These are phyloP conservation scores for Prosapia bicincta DNA, from an alignment of 2,888 invertebrate species.

Conservation along the genomic window DNA sequence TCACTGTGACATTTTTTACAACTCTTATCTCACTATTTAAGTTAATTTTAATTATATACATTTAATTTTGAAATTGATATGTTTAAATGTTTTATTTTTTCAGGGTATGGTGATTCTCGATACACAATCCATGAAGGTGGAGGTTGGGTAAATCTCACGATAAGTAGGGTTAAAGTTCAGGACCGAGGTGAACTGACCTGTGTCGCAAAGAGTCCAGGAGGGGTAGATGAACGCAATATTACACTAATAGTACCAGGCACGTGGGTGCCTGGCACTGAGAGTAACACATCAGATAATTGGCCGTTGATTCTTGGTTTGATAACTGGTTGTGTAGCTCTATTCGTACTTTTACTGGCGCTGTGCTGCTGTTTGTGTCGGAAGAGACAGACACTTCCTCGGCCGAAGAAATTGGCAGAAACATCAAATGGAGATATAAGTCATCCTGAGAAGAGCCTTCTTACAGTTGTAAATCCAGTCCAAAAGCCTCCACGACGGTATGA, in stretches of 20 bases:
- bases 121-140: constrained; percentile 36
- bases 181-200: constrained; percentile 76
- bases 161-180: constrained; percentile 56
- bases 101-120: constrained; percentile 32
- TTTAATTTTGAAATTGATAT: too few species aligned
- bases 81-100: not conserved
- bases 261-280: not conserved
- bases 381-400: constrained; percentile 24
- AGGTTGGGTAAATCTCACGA: constrained; percentile 65
- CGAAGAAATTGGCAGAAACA: constrained; percentile 54
- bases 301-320: constrained; percentile 50
- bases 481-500: constrained; percentile 79
- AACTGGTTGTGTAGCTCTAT: constrained; percentile 49
- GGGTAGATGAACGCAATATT: constrained; percentile 71
- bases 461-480: constrained; percentile 79
- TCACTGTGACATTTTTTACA: too few species aligned
- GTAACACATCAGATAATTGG: constrained; percentile 46
- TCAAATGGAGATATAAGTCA: constrained; percentile 67
- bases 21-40: too few species aligned
- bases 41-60: too few species aligned
- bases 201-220: constrained; percentile 77
- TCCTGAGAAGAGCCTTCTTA: constrained; percentile 80
- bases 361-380: constrained; percentile 58
- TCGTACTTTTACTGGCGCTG: constrained; percentile 50
- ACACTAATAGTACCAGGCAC: constrained; percentile 52